Conservation (phyloP, 2,888 invertebrate species). For the Junonia oenone region DNA sequence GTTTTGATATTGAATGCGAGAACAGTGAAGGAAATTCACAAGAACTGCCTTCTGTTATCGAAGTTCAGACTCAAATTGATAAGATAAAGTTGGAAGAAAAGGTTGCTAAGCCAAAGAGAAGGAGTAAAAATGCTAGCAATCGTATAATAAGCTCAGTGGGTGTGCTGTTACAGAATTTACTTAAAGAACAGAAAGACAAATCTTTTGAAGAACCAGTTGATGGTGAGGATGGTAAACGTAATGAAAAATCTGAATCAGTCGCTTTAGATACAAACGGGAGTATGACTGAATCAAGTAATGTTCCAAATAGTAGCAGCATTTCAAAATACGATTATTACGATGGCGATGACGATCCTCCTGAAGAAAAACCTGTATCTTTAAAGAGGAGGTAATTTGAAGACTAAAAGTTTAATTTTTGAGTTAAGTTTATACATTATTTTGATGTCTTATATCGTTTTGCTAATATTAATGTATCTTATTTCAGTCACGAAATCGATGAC, state of each 20-base stretch:
- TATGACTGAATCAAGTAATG: constrained; percentile 4
- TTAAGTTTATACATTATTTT: not conserved
- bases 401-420: not conserved
- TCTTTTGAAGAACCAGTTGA: constrained; percentile 45
- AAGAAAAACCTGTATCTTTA: constrained; percentile 69
- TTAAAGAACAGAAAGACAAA: constrained; percentile 58
- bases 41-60: constrained; percentile 64
- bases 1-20: constrained; percentile 54
- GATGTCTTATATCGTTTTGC: not conserved
- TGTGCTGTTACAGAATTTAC: constrained; percentile 74
- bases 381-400: constrained; percentile 68
- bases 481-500: constrained; percentile 75
- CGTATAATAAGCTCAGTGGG: constrained; percentile 78
- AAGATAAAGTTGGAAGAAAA: constrained; percentile 47
- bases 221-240: constrained; percentile 42
- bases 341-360: constrained; percentile 74
- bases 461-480: constrained; percentile 31
- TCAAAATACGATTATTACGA: constrained; percentile 42
- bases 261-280: not conserved
- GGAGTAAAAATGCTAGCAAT: constrained; percentile 44
- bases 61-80: constrained; percentile 47
- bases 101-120: constrained; percentile 43
- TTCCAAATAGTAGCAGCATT: constrained; percentile 9
- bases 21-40: constrained; percentile 70
- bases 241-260: constrained; percentile 25